Evolutionary conservation across 2,888 invertebrate species (phyloP).

Genomic region (Pardosa pseudoannulata): DNA sequence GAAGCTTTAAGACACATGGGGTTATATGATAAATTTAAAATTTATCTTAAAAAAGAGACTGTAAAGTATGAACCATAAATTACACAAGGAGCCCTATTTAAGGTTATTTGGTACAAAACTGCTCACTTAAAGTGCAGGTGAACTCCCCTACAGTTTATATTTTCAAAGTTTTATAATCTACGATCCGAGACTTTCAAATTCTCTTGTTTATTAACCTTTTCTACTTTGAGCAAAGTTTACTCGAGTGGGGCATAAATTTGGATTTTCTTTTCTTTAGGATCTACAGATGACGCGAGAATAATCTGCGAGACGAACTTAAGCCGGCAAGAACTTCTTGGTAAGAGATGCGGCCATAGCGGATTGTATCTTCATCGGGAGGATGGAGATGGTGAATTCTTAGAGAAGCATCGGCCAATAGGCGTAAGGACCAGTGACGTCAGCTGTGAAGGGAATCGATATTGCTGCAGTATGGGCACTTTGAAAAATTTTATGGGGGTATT

Average conservation of each 20-base stretch:
- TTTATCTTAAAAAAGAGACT: not conserved
- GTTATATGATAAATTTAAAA: not conserved
- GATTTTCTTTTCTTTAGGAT: conserved; percentile 31
- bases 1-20: too few species aligned
- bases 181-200: conserved; percentile 4
- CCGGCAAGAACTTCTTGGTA: conserved; percentile 41
- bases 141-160: not conserved
- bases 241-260: conserved; percentile 46
- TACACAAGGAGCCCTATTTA: not conserved
- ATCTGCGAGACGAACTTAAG: conserved; percentile 58
- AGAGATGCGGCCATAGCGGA: conserved; percentile 66
- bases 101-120: not conserved
- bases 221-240: conserved; percentile 21
- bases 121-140: not conserved
- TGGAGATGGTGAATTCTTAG: conserved; percentile 65
- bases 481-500: conserved; percentile 68
- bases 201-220: conserved; percentile 44
- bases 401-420: conserved; percentile 63
- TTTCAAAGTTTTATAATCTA: conserved; percentile 29
- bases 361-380: conserved; percentile 52
- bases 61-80: not conserved
- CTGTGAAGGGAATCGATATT: conserved; percentile 69
- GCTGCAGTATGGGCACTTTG: conserved; percentile 68
- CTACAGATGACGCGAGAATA: conserved; percentile 57
- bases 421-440: conserved; percentile 67